Conservation (phyloP, 2,113 vertebrate species). For the Lagopus leucura region DNA sequence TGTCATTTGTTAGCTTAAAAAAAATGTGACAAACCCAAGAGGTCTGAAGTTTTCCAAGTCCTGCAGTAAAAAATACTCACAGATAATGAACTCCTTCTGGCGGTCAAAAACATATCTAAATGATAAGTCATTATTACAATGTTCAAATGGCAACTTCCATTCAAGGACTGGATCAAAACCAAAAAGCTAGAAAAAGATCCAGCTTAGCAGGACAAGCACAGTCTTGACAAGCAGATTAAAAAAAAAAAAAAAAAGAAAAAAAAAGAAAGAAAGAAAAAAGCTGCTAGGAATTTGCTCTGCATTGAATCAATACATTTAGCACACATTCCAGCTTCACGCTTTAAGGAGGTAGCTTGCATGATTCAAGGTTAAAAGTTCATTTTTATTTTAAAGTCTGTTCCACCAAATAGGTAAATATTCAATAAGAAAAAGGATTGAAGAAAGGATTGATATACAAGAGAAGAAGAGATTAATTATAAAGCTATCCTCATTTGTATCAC, state of each 20-base stretch:
- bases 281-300: neutral
- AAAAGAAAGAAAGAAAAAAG: neutral
- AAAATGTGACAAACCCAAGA: slow-evolving; percentile 9
- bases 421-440: neutral
- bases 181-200: slow-evolving; percentile 1
- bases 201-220: neutral
- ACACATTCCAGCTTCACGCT: neutral
- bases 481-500: neutral
- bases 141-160: neutral
- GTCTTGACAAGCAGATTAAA: neutral
- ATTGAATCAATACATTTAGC: neutral
- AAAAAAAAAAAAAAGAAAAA: neutral
- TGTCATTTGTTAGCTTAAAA: slow-evolving; percentile 29
- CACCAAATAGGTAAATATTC: neutral
- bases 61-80: neutral
- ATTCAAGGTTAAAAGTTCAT: slow-evolving; percentile 71
- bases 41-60: slow-evolving; percentile 65
- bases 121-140: neutral
- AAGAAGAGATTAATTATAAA: neutral
- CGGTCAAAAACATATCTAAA: neutral
- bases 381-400: neutral
- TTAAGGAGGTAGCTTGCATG: slow-evolving; percentile 20
- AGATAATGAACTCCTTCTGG: neutral
- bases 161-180: neutral
- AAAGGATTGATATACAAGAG: neutral